Percentiles rank a stretch among this genome's conserved stretches.
Evolutionary conservation across 2,888 invertebrate genomes (phyloP).

Genomic region (Chorisops tibialis): DNA sequence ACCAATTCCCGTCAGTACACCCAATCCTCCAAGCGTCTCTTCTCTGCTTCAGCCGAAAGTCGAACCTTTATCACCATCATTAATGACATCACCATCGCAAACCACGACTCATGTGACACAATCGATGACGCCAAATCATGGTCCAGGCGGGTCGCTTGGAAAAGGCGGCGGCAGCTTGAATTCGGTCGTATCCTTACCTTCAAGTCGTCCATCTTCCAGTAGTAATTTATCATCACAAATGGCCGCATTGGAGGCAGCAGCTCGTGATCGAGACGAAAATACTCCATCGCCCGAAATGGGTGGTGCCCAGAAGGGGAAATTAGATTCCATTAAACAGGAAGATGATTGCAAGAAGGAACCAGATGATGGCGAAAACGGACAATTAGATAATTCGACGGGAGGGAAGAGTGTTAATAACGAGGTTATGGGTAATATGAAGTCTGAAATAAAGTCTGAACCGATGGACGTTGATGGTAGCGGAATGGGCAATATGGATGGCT

Average conservation of each 20-base stretch:
- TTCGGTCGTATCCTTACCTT: conserved; percentile 36
- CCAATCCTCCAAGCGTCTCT: conserved; percentile 61
- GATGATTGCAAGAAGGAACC: conserved; percentile 68
- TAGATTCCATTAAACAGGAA: conserved; percentile 64
- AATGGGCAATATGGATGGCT: conserved; percentile 43
- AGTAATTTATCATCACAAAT: conserved; percentile 65
- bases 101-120: conserved; percentile 39
- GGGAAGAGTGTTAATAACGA: conserved; percentile 64
- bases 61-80: conserved; percentile 56
- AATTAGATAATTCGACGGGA: conserved; percentile 49
- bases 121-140: conserved; percentile 33
- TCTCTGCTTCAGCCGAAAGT: conserved; percentile 58
- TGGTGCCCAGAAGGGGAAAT: conserved; percentile 59
- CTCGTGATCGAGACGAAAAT: conserved; percentile 63
- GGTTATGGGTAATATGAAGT: conserved; percentile 58
- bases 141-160: conserved; percentile 37
- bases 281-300: conserved; percentile 57
- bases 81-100: conserved; percentile 46
- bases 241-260: conserved; percentile 69
- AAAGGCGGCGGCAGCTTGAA: conserved; percentile 39
- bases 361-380: conserved; percentile 53
- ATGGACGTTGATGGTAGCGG: conserved; percentile 49
- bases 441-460: conserved; percentile 54
- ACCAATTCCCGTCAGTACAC: conserved; percentile 56
- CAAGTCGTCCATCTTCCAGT: conserved; percentile 50